Base-by-base conservation (phyloP, 2,888 invertebrate genomes). In the Priocnemis perturbator region DNA sequence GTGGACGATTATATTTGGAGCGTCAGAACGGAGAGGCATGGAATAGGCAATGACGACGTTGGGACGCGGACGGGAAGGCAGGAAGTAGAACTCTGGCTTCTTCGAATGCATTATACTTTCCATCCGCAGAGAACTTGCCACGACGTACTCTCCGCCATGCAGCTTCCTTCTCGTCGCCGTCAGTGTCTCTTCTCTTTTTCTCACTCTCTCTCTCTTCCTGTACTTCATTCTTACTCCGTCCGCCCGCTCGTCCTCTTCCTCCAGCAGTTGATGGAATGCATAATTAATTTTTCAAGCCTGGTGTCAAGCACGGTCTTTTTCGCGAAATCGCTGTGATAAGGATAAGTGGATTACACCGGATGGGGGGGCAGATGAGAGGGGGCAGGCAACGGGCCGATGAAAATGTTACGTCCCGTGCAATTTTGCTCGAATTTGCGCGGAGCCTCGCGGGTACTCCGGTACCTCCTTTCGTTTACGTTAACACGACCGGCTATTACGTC, bases 221-320 rank as follows among this genome's bases (percentile, higher is more conserved):
- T 45, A n/a, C 58, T 63, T 59, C 48, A 53, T 60, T 5, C 50
- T 14, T 20, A 1, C 55, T 14, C 1, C 3, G 14, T 23, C 48
- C n/a, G n/a, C n/a, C 64, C 67, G 69, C 68, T 67, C 63, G 57
- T 26, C 52, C 61, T 48, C 26, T 52, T 17, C 26, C 58, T 58
- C 63, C 37, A 9, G 48, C 63, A 44, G 56, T 70, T 73, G 76
- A 77, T 74, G 73, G 79, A 76, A 79, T 79, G 77, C 69, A 78
- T 79, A 79, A 79, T 79, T 77, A 79, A 79, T 79, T 79, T 63
- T 62, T 69, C 72, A 64, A 66, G 69, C 66, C 66, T 58, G 64
- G 62, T 76, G 76, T 77, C 74, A 67, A 60, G 71, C 67, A 60
- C 71, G 66, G 67, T 66, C 69, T 69, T 73, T 69, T 71, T 69